phyloP scores from a whole-genome alignment of 1,140 invertebrate genomes.

The Metaphire vulgaris region DNA sequence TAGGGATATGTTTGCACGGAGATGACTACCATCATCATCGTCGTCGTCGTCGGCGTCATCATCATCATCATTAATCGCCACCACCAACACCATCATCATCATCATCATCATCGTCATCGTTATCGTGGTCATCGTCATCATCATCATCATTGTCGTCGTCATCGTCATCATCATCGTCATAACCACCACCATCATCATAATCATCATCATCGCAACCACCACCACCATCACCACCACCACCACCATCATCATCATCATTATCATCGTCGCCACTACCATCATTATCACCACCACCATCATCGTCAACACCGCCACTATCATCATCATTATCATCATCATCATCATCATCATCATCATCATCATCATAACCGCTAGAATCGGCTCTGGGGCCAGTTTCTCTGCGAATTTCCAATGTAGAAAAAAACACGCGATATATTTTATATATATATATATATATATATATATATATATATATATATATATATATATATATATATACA shows the following conservation, averaged over 20 bases:
- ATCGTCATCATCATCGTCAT: neutral
- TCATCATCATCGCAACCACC: neutral
- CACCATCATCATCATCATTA: conserved; percentile 1
- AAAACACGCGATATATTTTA: too few relatives aligned
- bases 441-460: too few relatives aligned
- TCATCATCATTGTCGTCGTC: neutral
- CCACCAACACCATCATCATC: neutral
- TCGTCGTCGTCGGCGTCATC: neutral
- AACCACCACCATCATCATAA: neutral
- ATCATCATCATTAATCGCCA: neutral
- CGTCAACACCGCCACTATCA: neutral
- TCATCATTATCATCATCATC: conserved; percentile 1
- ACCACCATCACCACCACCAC: neutral
- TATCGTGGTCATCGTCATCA: neutral
- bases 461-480: too few relatives aligned
- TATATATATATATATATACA: too few relatives aligned
- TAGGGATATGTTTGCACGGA: too few relatives aligned
- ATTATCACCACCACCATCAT: neutral
- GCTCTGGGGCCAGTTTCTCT: too few relatives aligned
- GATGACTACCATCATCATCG: neutral
- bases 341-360: conserved; percentile 3
- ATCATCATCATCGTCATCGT: conserved; percentile 2
- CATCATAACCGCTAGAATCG: neutral
- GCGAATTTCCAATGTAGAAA: too few relatives aligned
- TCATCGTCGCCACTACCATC: neutral